Base-by-base conservation (phyloP, 1,140 invertebrate genomes). In the Dinothrombium tinctorium region DNA sequence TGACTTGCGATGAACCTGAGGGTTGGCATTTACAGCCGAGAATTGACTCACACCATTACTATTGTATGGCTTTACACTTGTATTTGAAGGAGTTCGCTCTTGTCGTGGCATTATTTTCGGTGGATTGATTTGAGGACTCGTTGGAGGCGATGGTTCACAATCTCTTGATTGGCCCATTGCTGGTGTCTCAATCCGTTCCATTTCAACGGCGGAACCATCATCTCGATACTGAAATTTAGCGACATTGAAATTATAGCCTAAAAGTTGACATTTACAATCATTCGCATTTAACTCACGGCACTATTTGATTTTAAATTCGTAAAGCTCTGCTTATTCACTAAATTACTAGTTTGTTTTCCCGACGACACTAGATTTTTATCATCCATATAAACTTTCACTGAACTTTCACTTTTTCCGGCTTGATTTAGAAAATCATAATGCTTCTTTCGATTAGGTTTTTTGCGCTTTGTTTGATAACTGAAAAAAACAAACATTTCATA, bases 341-440 rank as follows among this genome's bases (percentile, higher is more conserved):
- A 29, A n/a, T 29, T 15, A 3, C 15, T 29, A 2, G 28, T n/a
- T 29, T 29, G 12, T 29, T 29, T 29, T 4, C 11, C 11, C 3
- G 12, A n/a, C 2, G 15, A 15, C 28, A 36, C 29, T 36, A 35
- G 17, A 24, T 42, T 86, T 60, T 74, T 80, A 65, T 82, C 84
- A 66, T 87, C 84, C 68, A 83, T 81, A 69, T 87, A 90, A 55
- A 86, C 82, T 69, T 86, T 89, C 61, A 90, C 80, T 68, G 82
- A 75, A 63, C 74, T 76, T 57, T 74, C 63, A 41, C 57, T 58
- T 19, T 17, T 38, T 4, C 8, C 38, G 24, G 23, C 14, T 12
- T 53, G 53, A 35, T 44, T n/a, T 51, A 53, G 14, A 39, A 12
- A 48, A 41, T 20, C 25, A 15, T 11, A 12, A 33, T 24, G 22